Conservation (phyloP, 2,797 vertebrate species). For the Euphonia xanthogaster region DNA sequence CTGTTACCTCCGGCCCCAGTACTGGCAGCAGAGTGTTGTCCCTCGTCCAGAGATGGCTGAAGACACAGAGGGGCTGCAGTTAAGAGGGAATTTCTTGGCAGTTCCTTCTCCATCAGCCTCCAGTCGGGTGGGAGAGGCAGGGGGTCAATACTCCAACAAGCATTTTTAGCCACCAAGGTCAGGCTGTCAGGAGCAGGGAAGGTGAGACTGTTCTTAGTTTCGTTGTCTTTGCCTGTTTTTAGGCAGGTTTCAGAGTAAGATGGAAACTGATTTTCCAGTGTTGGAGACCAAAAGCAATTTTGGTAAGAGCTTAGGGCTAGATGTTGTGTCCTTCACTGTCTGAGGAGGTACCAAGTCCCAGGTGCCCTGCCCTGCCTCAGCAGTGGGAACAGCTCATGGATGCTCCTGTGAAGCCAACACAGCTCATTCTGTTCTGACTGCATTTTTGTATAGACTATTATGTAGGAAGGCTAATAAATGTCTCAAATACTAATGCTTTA, state of each 20-base stretch:
- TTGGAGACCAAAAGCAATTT: background rate
- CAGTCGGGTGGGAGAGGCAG: background rate
- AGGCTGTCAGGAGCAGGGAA: background rate
- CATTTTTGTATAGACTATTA: background rate
- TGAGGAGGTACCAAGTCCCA: background rate
- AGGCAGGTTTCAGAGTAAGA: background rate
- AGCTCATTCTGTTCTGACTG: background rate
- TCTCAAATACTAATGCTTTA: background rate
- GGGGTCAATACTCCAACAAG: rapidly evolving
- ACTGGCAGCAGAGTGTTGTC: background rate
- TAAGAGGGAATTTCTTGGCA: rapidly evolving
- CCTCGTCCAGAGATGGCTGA: rapidly evolving
- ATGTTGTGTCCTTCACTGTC: background rate
- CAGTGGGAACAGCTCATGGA: background rate
- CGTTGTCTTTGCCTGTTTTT: background rate
- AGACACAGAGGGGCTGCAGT: background rate
- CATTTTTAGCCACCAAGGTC: background rate
- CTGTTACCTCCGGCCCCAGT: rapidly evolving
- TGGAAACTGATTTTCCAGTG: background rate
- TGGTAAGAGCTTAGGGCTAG: background rate
- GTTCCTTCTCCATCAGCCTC: background rate
- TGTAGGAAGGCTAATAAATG: background rate
- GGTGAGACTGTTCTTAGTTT: background rate
- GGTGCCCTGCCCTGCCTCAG: background rate
- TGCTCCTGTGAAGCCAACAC: background rate